These are phyloP conservation scores for Mesochorus sp. DNA, from an alignment of 2,888 invertebrate genomes.

Conservation along the genomic window DNA sequence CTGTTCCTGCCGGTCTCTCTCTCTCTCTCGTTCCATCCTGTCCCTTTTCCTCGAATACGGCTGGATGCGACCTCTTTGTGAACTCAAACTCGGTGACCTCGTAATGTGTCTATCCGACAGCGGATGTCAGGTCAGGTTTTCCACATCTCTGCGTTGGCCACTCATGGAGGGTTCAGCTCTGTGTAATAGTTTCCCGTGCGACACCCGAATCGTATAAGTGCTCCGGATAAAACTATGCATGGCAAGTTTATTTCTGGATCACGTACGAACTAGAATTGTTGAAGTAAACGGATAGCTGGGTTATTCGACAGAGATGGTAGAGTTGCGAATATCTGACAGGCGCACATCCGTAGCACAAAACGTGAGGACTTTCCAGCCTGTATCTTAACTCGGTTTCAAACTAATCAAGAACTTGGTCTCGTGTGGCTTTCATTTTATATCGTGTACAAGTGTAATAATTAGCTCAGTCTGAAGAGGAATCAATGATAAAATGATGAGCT, in stretches of 20 bases:
- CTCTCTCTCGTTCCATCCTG: too few relatives aligned
- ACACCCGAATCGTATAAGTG: slow-evolving; percentile 20
- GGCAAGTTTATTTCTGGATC: slow-evolving; percentile 47
- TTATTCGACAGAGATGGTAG: slow-evolving; percentile 36
- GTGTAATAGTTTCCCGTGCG: slow-evolving; percentile 57
- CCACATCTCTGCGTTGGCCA: background rate
- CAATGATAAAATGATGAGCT: too few relatives aligned
- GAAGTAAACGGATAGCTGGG: slow-evolving; percentile 27
- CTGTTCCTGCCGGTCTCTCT: slow-evolving; percentile 47
- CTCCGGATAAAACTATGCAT: slow-evolving; percentile 1
- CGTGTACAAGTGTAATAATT: too few relatives aligned
- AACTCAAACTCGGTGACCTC: slow-evolving; percentile 62
- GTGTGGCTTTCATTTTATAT: too few relatives aligned
- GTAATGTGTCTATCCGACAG: slow-evolving; percentile 58
- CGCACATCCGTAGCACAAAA: background rate
- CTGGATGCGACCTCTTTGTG: slow-evolving; percentile 71
- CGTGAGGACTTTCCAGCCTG: too few relatives aligned
- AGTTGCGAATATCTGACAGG: slow-evolving; percentile 35
- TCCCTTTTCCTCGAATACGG: slow-evolving; percentile 3
- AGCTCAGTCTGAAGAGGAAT: too few relatives aligned
- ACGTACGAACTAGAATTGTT: slow-evolving; percentile 15
- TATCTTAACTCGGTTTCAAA: too few relatives aligned
- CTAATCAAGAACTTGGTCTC: too few relatives aligned
- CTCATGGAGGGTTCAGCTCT: slow-evolving; percentile 46
- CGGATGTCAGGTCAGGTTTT: slow-evolving; percentile 10